phyloP scores from a whole-genome alignment of 2,888 invertebrate genomes.

The Elysia crispata region DNA sequence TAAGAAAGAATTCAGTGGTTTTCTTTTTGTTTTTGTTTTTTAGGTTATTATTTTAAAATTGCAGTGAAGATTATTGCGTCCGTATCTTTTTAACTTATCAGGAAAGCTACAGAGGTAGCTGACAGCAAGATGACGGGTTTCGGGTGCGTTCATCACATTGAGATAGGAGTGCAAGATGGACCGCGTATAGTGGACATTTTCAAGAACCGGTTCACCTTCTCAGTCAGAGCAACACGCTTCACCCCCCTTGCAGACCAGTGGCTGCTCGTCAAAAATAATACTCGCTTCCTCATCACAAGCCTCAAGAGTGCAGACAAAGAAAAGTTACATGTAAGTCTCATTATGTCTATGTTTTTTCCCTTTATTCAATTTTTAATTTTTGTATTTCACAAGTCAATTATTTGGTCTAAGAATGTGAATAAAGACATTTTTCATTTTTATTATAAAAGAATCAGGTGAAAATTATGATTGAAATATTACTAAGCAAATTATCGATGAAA shows the following conservation, averaged over 20 bases:
- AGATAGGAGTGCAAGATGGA: conserved; percentile 72
- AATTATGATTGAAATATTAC: neutral
- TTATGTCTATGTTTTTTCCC: no score
- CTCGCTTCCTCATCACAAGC: conserved; percentile 40
- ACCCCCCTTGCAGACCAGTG: conserved; percentile 37
- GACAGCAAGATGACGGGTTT: conserved; percentile 26
- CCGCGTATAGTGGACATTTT: conserved; percentile 28
- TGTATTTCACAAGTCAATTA: neutral
- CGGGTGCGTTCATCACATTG: conserved; percentile 72
- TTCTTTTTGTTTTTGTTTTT: no score
- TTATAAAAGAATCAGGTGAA: no score
- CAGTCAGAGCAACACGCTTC: conserved; percentile 16
- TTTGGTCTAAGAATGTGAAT: neutral
- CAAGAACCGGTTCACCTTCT: conserved; percentile 26
- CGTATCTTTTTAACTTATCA: no score
- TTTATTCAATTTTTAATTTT: neutral
- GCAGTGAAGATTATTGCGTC: no score
- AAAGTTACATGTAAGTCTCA: no score
- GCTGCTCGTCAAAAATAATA: conserved; percentile 31
- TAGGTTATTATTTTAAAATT: no score
- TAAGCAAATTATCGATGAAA: neutral
- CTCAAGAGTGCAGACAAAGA: conserved; percentile 1
- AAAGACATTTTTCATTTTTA: no score
- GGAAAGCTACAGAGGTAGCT: neutral
- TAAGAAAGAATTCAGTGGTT: no score